These are phyloP conservation scores for Apodemus speciosus DNA, from an alignment of 2,113 vertebrate genomes.

Conservation along the genomic window DNA sequence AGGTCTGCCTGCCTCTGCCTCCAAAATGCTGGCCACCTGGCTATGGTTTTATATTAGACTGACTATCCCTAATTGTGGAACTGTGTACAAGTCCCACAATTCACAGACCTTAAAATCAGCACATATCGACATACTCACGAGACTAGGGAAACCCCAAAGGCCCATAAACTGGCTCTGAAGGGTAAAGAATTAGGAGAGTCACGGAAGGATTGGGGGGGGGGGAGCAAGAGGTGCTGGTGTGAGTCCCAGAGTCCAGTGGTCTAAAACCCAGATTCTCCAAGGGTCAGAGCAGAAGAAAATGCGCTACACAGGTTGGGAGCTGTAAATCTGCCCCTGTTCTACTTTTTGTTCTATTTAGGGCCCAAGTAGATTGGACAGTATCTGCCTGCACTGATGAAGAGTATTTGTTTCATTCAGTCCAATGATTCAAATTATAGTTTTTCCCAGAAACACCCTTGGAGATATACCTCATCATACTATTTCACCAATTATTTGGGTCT, in stretches of 20 bases:
- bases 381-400: neutral
- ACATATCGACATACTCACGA: neutral
- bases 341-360: neutral
- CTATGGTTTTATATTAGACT: neutral
- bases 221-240: neutral
- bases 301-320: neutral
- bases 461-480: neutral
- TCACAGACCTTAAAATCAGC: neutral
- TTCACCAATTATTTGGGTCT: neutral
- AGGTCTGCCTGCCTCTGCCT: neutral
- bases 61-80: neutral
- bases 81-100: neutral
- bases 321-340: neutral
- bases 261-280: neutral
- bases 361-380: neutral
- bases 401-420: neutral
- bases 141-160: neutral
- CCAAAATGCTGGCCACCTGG: neutral
- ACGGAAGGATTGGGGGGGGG: accelerated
- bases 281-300: neutral
- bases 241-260: neutral
- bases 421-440: neutral
- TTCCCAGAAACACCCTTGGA: neutral
- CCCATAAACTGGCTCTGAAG: neutral
- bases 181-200: neutral